Conservation (phyloP, 2,797 vertebrate genomes). For the Sphaeramia orbicularis region DNA sequence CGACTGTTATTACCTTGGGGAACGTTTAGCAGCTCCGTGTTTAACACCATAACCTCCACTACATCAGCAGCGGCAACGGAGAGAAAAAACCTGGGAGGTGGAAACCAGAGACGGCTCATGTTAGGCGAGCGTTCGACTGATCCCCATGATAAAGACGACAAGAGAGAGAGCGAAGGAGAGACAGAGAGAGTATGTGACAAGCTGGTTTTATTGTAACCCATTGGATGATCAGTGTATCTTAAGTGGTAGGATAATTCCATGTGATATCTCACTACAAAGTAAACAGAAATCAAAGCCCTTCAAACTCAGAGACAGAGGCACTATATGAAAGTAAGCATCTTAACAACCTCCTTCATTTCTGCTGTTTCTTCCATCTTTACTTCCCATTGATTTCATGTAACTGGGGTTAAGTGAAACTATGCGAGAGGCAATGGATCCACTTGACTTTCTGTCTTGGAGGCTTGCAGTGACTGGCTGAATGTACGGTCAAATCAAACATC, state of each 20-base stretch:
- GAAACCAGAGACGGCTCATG: conserved; percentile 75
- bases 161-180: conserved; percentile 35
- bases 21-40: conserved; percentile 85
- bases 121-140: conserved; percentile 77
- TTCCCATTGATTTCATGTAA: conserved; percentile 78
- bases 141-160: conserved; percentile 78
- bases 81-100: conserved; percentile 73
- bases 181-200: conserved; percentile 58
- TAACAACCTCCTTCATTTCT: conserved; percentile 74
- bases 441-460: conserved; percentile 64
- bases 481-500: conserved; percentile 34
- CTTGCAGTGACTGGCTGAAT: conserved; percentile 36
- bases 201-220: conserved; percentile 80
- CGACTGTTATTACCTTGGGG: conserved; percentile 83
- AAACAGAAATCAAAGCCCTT: conserved; percentile 84
- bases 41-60: conserved; percentile 85
- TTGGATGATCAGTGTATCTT: conserved; percentile 81
- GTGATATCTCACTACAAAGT: conserved; percentile 85
- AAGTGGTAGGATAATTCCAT: conserved; percentile 80
- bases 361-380: conserved; percentile 50
- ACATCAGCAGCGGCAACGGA: conserved; percentile 73
- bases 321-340: conserved; percentile 81
- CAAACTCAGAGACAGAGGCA: conserved; percentile 68
- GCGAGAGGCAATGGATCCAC: conserved; percentile 69
- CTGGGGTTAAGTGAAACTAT: conserved; percentile 78